phyloP scores from a whole-genome alignment of 1,140 invertebrate species.

The Adelges cooleyi region DNA sequence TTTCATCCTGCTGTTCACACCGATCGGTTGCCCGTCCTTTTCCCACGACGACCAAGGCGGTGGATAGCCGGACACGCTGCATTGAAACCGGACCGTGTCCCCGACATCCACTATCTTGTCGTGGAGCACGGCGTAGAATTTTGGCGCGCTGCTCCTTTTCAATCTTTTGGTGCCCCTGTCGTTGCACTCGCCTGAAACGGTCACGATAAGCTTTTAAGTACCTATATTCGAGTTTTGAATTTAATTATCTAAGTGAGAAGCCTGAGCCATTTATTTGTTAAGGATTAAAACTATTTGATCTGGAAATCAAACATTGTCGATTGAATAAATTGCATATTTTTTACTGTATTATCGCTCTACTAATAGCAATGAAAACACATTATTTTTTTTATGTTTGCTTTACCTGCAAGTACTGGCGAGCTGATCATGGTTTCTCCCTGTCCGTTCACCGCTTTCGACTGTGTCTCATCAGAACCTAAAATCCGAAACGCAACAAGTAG shows the following conservation, averaged over 20 bases:
- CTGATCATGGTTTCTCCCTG: conserved; percentile 23
- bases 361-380: too few relatives aligned
- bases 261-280: too few relatives aligned
- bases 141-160: conserved; percentile 44
- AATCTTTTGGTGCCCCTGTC: neutral
- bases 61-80: conserved; percentile 62
- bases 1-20: conserved; percentile 49
- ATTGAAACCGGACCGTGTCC: conserved; percentile 66
- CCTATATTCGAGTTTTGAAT: conserved; percentile 31
- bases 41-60: conserved; percentile 68
- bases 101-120: conserved; percentile 72
- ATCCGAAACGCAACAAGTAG: too few relatives aligned
- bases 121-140: conserved; percentile 78
- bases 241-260: too few relatives aligned
- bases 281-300: too few relatives aligned
- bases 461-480: neutral
- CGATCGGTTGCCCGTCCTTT: conserved; percentile 56
- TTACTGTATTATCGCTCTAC: too few relatives aligned
- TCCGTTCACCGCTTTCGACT: conserved; percentile 31
- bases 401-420: neutral
- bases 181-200: neutral
- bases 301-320: too few relatives aligned
- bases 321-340: too few relatives aligned
- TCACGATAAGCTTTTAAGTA: too few relatives aligned
- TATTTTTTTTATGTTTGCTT: neutral